phyloP scores from a whole-genome alignment of 2,888 invertebrate species.

The Villa cingulata region DNA sequence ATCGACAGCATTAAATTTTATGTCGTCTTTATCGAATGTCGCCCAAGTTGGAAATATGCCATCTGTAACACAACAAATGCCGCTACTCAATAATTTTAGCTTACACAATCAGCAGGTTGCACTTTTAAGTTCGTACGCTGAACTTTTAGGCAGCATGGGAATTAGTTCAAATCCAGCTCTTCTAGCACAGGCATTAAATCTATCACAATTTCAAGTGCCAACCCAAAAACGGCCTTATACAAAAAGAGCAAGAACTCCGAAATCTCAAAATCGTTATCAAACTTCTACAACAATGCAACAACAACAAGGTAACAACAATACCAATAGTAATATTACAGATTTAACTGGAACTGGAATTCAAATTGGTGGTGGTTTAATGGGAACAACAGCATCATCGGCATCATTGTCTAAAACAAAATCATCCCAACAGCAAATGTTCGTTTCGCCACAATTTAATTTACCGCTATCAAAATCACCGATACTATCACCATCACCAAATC shows the following conservation, averaged over 20 bases:
- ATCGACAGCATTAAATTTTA: conserved; percentile 5
- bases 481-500: conserved; percentile 7
- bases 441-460: conserved; percentile 5
- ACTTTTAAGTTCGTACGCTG: conserved; percentile 18
- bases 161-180: conserved; percentile 8
- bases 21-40: conserved; percentile 5
- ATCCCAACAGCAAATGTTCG: conserved; percentile 7
- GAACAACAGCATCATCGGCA: conserved; percentile 1
- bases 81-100: conserved; percentile 14
- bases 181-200: conserved; percentile 15
- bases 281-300: conserved; percentile 8
- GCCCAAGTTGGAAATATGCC: conserved; percentile 11
- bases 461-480: conserved; percentile 11
- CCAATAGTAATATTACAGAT: too few relatives aligned
- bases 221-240: conserved; percentile 16
- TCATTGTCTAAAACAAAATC: conserved; percentile 6
- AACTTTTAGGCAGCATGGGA: conserved; percentile 15
- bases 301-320: conserved; percentile 4
- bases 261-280: conserved; percentile 12
- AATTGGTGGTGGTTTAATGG: not conserved
- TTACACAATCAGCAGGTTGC: conserved; percentile 16
- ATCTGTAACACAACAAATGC: conserved; percentile 11
- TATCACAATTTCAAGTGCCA: conserved; percentile 16
- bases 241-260: conserved; percentile 16
- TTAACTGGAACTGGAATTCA: not conserved